phyloP scores from a whole-genome alignment of 2,797 vertebrate genomes.

The Delichon dasypus region DNA sequence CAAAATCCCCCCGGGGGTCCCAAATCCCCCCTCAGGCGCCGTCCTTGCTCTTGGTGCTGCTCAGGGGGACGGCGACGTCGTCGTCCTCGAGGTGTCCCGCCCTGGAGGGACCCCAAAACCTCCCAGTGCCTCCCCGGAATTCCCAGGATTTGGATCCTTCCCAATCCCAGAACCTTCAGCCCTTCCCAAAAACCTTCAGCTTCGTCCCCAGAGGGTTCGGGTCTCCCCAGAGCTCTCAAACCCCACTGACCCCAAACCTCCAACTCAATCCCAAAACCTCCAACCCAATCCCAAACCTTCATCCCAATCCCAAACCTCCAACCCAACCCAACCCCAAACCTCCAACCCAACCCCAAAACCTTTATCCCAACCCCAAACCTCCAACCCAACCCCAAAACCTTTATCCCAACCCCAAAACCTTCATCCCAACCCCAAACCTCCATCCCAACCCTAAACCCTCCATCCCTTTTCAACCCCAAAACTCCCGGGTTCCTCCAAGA shows the following conservation, averaged over 20 bases:
- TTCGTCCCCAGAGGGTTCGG: neutral
- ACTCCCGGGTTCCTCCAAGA: neutral
- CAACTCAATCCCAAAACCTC: no score
- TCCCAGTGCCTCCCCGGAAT: rapidly evolving
- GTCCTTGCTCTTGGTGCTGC: neutral
- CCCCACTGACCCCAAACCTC: neutral
- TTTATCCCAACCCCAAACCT: no score
- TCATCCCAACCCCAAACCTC: no score
- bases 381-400: neutral
- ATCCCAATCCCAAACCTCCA: no score
- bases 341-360: no score
- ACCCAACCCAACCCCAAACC: no score
- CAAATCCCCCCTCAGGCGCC: neutral
- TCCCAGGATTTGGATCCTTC: rapidly evolving
- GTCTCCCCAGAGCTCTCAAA: rapidly evolving
- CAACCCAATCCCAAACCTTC: no score
- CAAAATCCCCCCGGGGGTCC: neutral
- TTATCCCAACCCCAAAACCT: no score
- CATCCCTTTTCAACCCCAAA: neutral
- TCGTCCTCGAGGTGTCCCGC: neutral
- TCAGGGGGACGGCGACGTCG: neutral
- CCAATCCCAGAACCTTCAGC: rapidly evolving
- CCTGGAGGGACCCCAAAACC: neutral
- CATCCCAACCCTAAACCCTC: neutral
- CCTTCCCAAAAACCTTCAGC: neutral